phyloP scores from a whole-genome alignment of 1,140 invertebrate species.

The Micrasema longulum region DNA sequence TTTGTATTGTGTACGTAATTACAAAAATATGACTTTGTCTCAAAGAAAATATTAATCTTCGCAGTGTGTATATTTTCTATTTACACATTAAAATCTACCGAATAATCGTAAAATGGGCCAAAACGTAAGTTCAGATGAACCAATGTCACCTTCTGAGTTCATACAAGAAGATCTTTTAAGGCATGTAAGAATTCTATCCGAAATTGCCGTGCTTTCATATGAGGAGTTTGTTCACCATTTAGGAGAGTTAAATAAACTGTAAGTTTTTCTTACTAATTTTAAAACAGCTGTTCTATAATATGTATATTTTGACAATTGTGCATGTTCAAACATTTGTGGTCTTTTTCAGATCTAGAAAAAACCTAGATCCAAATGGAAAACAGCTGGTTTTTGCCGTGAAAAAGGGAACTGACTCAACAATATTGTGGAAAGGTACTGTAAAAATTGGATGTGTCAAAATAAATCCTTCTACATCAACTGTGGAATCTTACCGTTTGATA shows the following conservation, averaged over 20 bases:
- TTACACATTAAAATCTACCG: no score
- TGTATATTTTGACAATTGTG: no score
- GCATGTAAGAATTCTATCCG: constrained; percentile 59
- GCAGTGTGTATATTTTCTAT: no score
- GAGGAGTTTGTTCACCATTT: constrained; percentile 67
- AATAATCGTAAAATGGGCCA: constrained; percentile 41
- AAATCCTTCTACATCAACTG: constrained; percentile 63
- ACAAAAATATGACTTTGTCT: no score
- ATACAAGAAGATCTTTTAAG: constrained; percentile 53
- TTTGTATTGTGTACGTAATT: no score
- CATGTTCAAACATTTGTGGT: no score
- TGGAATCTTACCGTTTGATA: constrained; percentile 71
- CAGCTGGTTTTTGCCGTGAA: constrained; percentile 76
- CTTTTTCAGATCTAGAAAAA: constrained; percentile 69
- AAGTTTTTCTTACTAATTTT: constrained; percentile 50
- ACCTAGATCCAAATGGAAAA: constrained; percentile 71
- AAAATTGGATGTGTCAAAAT: constrained; percentile 76
- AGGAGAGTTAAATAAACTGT: constrained; percentile 67
- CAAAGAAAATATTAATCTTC: no score
- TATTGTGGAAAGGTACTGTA: constrained; percentile 78
- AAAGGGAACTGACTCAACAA: constrained; percentile 72
- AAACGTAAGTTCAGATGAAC: constrained; percentile 43
- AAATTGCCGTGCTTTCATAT: constrained; percentile 66
- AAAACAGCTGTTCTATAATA: no score
- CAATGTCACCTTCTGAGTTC: constrained; percentile 20